A percentile compares a stretch with the other conserved stretches of the same genome.
phyloP scores from a whole-genome alignment of 2,797 vertebrate species.

The Orestias chungarensis region DNA sequence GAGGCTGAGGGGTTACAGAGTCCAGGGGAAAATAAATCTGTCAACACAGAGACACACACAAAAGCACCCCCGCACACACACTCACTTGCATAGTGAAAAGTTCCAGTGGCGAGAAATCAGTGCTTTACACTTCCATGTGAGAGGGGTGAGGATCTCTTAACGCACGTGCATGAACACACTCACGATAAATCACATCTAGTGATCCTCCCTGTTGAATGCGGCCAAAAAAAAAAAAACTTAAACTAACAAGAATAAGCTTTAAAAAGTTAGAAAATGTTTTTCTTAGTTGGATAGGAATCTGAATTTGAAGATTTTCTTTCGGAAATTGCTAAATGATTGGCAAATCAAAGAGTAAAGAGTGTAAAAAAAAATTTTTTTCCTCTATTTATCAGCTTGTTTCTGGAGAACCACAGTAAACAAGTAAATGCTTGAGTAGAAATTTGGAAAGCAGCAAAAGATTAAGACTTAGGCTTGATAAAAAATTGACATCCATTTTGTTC shows the following conservation, averaged over 20 bases:
- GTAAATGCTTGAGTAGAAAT: too few relatives aligned
- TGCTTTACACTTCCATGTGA: conserved; percentile 50
- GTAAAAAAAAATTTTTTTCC: neutral
- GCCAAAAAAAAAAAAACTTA: conserved; percentile 12
- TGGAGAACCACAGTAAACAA: too few relatives aligned
- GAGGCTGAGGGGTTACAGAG: conserved; percentile 18
- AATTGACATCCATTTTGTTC: neutral
- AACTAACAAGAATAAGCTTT: conserved; percentile 6
- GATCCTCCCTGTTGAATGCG: conserved; percentile 6
- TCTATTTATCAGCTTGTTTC: too few relatives aligned
- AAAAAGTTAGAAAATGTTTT: too few relatives aligned
- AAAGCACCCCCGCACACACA: too few relatives aligned
- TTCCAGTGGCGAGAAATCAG: conserved; percentile 46
- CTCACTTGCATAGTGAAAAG: conserved; percentile 29
- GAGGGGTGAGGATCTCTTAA: conserved; percentile 32
- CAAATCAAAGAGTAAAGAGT: neutral
- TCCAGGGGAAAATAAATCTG: conserved; percentile 43
- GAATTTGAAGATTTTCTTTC: neutral
- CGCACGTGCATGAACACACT: conserved; percentile 11
- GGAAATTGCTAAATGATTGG: neutral
- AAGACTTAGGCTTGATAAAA: too few relatives aligned
- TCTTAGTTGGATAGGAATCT: neutral
- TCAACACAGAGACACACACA: conserved; percentile 13
- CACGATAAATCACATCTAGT: neutral
- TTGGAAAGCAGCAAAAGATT: too few relatives aligned